Evolutionary conservation across 1,140 invertebrate genomes (phyloP).

Genomic region (Drosophila equinoxialis): DNA sequence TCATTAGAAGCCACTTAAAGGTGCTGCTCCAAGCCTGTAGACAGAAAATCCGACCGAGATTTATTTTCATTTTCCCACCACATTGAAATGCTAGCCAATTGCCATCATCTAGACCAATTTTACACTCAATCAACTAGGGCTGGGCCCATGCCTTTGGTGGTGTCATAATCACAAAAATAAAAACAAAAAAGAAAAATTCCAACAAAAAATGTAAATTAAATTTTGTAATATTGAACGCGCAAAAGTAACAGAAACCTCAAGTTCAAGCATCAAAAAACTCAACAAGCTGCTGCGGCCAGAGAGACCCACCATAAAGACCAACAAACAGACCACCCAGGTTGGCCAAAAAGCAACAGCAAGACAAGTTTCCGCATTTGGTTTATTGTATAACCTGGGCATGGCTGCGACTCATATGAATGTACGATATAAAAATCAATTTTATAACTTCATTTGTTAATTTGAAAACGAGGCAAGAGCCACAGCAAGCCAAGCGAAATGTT

Average conservation of each 20-base stretch:
- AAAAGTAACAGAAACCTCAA: conserved; percentile 54
- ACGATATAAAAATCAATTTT: conserved; percentile 78
- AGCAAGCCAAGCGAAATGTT: conserved; percentile 34
- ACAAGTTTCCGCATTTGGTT: conserved; percentile 80
- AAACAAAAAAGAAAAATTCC: conserved; percentile 22
- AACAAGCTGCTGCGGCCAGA: conserved; percentile 40
- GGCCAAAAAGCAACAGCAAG: conserved; percentile 42
- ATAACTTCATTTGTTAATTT: conserved; percentile 82
- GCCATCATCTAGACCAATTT: conserved; percentile 39
- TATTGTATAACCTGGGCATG: conserved; percentile 57
- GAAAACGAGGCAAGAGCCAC: conserved; percentile 49
- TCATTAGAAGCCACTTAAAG: no score
- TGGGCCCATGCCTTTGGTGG: conserved; percentile 39
- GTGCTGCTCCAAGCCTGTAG: no score
- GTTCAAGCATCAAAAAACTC: conserved; percentile 51
- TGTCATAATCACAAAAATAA: not conserved
- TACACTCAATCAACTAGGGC: conserved; percentile 47
- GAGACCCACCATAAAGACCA: conserved; percentile 27
- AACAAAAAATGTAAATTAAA: conserved; percentile 47
- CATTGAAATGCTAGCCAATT: no score
- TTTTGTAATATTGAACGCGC: conserved; percentile 28
- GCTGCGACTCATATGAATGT: conserved; percentile 14
- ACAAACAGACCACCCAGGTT: conserved; percentile 48
- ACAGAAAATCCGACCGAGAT: no score
- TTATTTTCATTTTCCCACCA: no score